Conservation (phyloP, 2,797 vertebrate genomes). For the Antennarius maculatus region DNA sequence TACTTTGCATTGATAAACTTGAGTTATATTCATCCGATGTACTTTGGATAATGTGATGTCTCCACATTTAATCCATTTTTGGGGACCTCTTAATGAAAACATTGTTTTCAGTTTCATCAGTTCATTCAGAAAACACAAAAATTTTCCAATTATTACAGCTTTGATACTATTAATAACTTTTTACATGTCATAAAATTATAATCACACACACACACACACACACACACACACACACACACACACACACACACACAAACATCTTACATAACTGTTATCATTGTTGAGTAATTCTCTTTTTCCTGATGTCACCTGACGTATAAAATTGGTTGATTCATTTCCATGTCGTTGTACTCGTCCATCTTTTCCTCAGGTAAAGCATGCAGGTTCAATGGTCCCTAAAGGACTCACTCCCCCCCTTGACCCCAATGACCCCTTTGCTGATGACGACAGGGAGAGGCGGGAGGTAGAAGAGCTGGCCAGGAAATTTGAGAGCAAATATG, state of each 20-base stretch:
- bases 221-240: too few species aligned
- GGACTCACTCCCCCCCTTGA: slow-evolving; percentile 77
- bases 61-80: too few species aligned
- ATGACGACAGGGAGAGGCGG: slow-evolving; percentile 87
- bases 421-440: slow-evolving; percentile 88
- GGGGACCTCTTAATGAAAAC: too few species aligned
- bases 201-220: neutral
- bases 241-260: too few species aligned
- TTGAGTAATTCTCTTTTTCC: neutral
- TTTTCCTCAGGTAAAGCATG: slow-evolving; percentile 77
- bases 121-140: neutral
- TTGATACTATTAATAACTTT: too few species aligned
- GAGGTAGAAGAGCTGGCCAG: slow-evolving; percentile 92
- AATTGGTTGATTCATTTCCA: neutral
- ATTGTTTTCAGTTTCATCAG: too few species aligned
- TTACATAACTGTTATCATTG: neutral
- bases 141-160: too few species aligned
- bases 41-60: neutral
- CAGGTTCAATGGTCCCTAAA: slow-evolving; percentile 64
- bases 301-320: too few species aligned
- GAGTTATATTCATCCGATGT: too few species aligned
- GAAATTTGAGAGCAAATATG: slow-evolving; percentile 98
- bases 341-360: neutral
- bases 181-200: neutral
- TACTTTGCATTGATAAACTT: neutral